Base-by-base conservation (phyloP, 92 coral and sea anemone genomes). In the Isaurus tuberculatus region DNA sequence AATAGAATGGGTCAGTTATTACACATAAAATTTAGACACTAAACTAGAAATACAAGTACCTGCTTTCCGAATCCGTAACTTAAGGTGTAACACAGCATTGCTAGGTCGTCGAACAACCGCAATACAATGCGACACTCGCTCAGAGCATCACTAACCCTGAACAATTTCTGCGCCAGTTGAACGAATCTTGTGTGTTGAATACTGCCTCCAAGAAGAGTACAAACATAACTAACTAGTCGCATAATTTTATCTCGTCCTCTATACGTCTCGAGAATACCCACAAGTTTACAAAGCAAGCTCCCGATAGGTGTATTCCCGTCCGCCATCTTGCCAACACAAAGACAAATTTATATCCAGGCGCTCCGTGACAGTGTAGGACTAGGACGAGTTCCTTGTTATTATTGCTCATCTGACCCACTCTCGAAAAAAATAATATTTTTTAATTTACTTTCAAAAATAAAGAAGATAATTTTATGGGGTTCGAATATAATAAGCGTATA, bases 81-180 rank as follows among this genome's bases (percentile, higher is more conserved):
- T 30, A 69, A 71, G 16, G 92, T 89, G 57, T 81, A 84, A 5
- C 85, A 53, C 22, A 86, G 70, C 97, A 91, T 91, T 28, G 97
- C 91, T 31, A 92, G 86, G 46, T 93, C 97, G 81, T 93, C 97
- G 82, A 93, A 93, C 84, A 93, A 87, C 20, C 97, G 88, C 66
- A 93, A 86, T 4, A 91, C 87, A 0, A 91, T 87, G 2, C 97
- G 89, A 57, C 91, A 91, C n/a, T 93, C 97, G 63, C 85, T 81
- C 55, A 93, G 43, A 11, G 91, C 88, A 5, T 64, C 89, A 0
- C 93, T 84, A 26, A 91, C 84, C 44, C 86, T 84, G 20, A 77
- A 73, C 5, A 93, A 83, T 37, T 88, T 93, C n/a, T 78, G 77
- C 11, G 87, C 91, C 26, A 85, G 53, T 8, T 84, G 69, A 11